Base-by-base conservation (phyloP, 2,113 vertebrate species). In the Salvelinus fontinalis region DNA sequence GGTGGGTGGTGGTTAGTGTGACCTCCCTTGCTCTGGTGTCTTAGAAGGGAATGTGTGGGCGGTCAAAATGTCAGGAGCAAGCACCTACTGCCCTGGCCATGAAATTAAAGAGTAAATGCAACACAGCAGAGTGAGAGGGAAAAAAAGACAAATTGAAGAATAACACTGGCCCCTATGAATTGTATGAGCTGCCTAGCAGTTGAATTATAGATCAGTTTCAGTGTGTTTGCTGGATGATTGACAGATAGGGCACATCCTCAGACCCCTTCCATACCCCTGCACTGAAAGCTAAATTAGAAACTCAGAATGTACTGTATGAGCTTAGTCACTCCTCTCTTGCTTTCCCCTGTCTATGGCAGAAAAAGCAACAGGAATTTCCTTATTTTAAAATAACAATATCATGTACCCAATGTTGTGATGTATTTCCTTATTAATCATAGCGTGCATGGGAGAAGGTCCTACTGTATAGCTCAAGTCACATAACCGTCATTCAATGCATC, bases 151-250 rank as follows among this genome's bases (percentile, higher is more conserved):
- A 26, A 16, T 20, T 31, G 78, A 79, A 70, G 70, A 77, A 84
- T 83, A 84, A 88, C 75, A 87, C 78, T 20, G 64, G 74, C 81
- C 79, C 84, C 81, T 88, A 87, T 93, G 88, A 91, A 90, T 89
- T 92, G 86, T 91, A 91, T 88, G 89, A 90, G 89, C 85, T 90
- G 79, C 83, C 82, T 67, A 88, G 86, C 85, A 86, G 86, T 79
- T 93, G 87, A 93, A 92, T 92, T 92, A 92, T 92, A 91, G 88
- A 92, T 89, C 70, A 81, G 70, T 87, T 86, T 81, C 67, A 71
- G 87, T 85, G 85, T 86, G 87, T 85, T 89, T 86, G 87, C 85
- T 72, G 87, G 81, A 84, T 92, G 91, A 92, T 88, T 93, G 92
- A 92, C 90, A 92, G 91, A 83, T 75, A 75, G 83, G 80, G 85